Conservation (phyloP, 2,797 vertebrate species). For the Eulemur mongoz region DNA sequence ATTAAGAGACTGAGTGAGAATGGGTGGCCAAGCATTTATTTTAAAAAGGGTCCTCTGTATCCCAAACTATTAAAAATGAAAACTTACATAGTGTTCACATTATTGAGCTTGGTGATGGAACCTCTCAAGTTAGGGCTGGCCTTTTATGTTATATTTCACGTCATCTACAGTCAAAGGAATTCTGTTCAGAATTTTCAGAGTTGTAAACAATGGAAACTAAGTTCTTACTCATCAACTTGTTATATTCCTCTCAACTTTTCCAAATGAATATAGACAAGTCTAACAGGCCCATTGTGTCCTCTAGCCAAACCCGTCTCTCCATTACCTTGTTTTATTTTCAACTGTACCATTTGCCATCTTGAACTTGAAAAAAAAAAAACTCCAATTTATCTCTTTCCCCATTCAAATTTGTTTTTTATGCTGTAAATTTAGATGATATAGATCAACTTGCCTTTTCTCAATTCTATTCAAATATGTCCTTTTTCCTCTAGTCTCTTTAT, state of each 20-base stretch:
- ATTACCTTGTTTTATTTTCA: constrained; percentile 46
- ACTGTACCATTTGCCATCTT: not conserved
- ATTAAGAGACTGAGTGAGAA: not conserved
- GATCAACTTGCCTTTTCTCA: not conserved
- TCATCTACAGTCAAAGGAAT: not conserved
- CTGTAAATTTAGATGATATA: not conserved
- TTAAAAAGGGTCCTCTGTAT: not conserved
- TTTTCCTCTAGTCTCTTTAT: not conserved
- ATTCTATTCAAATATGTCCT: not conserved
- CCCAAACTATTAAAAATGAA: not conserved
- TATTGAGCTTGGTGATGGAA: not conserved
- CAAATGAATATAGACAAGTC: not conserved
- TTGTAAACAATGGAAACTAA: not conserved
- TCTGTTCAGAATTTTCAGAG: not conserved
- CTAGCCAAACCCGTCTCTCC: not conserved
- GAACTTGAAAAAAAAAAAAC: not conserved
- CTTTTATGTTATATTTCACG: not conserved
- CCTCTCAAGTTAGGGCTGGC: not conserved
- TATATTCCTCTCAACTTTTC: not conserved
- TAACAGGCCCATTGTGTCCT: not conserved
- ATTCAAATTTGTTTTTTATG: not conserved
- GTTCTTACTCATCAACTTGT: not conserved
- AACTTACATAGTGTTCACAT: not conserved
- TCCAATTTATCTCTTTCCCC: not conserved
- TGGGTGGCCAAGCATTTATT: not conserved